phyloP scores from a whole-genome alignment of 2,888 invertebrate genomes.

The Stegophylla sp. region DNA sequence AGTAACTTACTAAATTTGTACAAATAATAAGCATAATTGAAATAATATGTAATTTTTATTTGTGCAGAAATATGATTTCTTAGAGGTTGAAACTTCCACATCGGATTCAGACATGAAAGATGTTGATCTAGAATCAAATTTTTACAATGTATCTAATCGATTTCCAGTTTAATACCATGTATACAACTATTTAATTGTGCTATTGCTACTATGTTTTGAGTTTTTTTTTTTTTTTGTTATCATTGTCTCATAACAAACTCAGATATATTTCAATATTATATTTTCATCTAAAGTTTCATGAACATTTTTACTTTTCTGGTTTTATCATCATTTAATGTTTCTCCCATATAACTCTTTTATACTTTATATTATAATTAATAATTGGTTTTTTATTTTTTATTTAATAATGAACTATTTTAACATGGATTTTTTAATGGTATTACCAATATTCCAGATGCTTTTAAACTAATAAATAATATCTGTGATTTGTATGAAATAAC shows the following conservation, averaged over 20 bases:
- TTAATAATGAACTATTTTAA: not conserved
- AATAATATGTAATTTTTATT: not conserved
- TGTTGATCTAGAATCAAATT: conserved; percentile 39
- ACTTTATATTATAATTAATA: conserved; percentile 5
- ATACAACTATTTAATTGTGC: conserved; percentile 18
- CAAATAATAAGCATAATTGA: not conserved
- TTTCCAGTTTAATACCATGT: conserved; percentile 52
- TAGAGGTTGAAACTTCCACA: conserved; percentile 44
- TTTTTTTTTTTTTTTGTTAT: conserved; percentile 36
- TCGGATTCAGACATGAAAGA: conserved; percentile 56
- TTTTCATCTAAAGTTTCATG: not conserved
- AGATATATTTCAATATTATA: conserved; percentile 11
- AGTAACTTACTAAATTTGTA: conserved; percentile 9
- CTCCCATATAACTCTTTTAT: conserved; percentile 27
- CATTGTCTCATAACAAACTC: conserved; percentile 7
- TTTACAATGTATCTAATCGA: conserved; percentile 35
- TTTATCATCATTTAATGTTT: conserved; percentile 1
- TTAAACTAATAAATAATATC: conserved; percentile 25
- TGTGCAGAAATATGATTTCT: conserved; percentile 38
- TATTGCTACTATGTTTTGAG: conserved; percentile 14
- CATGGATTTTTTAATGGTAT: conserved; percentile 15
- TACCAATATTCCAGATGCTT: conserved; percentile 33
- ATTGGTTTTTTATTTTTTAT: conserved; percentile 13
- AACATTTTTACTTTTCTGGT: not conserved
- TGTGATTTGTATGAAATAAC: conserved; percentile 17